A percentile compares a stretch with the other conserved stretches of the same genome.
These are phyloP conservation scores for Cepphus grylle DNA, from an alignment of 2,113 vertebrate genomes.

Conservation along the genomic window DNA sequence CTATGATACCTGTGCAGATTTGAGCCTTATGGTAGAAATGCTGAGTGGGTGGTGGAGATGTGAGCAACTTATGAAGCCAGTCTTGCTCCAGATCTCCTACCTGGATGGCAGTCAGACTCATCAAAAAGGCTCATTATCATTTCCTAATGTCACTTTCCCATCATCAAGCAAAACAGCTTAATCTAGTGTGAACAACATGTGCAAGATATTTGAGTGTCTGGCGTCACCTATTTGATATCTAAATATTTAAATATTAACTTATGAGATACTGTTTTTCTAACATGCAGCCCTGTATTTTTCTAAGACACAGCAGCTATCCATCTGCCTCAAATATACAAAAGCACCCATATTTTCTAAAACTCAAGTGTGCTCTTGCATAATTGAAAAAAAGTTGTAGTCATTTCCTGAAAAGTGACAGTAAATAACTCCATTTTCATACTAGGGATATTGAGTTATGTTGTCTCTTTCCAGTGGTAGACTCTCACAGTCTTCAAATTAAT, in stretches of 20 bases:
- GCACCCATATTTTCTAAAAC: neutral
- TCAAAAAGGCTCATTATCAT: constrained; percentile 32
- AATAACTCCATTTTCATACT: constrained; percentile 22
- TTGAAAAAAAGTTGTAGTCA: neutral
- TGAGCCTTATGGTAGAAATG: neutral
- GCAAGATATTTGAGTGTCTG: neutral
- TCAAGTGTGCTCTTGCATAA: neutral
- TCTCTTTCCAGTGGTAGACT: neutral
- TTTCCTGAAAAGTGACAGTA: constrained; percentile 7
- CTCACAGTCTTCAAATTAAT: constrained; percentile 15
- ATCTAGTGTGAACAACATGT: neutral
- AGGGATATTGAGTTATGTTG: constrained; percentile 2
- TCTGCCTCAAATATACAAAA: constrained; percentile 1
- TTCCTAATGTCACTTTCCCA: constrained; percentile 13
- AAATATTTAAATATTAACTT: constrained; percentile 32
- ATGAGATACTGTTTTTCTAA: neutral
- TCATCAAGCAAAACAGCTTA: neutral
- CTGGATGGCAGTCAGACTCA: neutral
- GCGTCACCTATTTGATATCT: constrained; percentile 12
- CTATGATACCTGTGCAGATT: neutral
- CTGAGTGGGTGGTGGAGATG: neutral
- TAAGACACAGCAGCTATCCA: neutral
- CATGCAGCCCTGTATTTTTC: neutral
- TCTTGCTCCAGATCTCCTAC: neutral
- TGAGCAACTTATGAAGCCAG: neutral